Base-by-base conservation (phyloP, 2,888 invertebrate genomes). In the Polydrusus tereticollis region DNA sequence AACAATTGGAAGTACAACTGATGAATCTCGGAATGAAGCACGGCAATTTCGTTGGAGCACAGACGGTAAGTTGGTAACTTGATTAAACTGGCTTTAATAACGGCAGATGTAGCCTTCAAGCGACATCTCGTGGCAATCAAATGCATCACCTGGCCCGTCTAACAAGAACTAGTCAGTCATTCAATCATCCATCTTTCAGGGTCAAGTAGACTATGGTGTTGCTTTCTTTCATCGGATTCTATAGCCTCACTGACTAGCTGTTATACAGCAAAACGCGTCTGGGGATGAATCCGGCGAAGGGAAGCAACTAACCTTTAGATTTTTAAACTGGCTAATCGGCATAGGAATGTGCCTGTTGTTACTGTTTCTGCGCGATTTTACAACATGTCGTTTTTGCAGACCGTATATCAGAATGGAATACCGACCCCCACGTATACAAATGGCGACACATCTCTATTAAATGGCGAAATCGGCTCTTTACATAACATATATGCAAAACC, bases 1-100 rank as follows among this genome's bases (percentile, higher is more conserved):
- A 82, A 76, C 83, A 85, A 69, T 72, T 85, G 47, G 84, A 85
- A 76, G 84, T 84, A 66, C 84, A 84, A 73, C 75, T 85, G 20
- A 76, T 83, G 77, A 83, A 80, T 77, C 77, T 84, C 69, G 81
- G 80, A 72, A 50, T 84, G 29, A 83, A 83, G 69, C 76, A 80
- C 20, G 59, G 67, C 12, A 52, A 43, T 66, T 75, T 69, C 43
- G 52, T 58, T 33, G 72, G 66, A 52, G 59, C 75, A 26, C 75
- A 75, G 67, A 73, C 72, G 52, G 75, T 75, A 68, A 47, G 59
- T 52, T 43, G 14, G 1, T 36, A n/a, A n/a, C 7, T 29, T n/a
- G 10, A 36, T n/a, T 1, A n/a, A 1, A 12, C 4, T 36, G 5
- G 4, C 29, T 4, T 29, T 5, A 29, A 29, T 29, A 5, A 29